phyloP scores from a whole-genome alignment of 2,888 invertebrate genomes.

The Dynastes tityus region DNA sequence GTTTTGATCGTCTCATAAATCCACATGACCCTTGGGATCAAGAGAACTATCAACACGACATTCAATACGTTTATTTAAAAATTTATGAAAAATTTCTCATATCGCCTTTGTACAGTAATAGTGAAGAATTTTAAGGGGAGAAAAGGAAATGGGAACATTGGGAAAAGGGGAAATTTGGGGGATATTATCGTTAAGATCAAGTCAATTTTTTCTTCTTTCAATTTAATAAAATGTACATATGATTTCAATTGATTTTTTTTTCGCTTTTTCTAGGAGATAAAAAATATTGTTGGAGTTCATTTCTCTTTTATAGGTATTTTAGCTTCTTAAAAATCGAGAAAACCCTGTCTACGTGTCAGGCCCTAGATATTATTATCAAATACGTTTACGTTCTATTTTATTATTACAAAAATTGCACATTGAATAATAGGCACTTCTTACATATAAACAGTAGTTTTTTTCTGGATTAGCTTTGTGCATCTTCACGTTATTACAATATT shows the following conservation, averaged over 20 bases:
- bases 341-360: constrained; percentile 70
- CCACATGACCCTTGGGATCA: constrained; percentile 44
- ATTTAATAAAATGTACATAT: constrained; percentile 54
- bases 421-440: constrained; percentile 68
- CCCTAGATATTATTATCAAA: constrained; percentile 59
- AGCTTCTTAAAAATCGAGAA: constrained; percentile 56
- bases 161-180: background rate
- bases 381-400: constrained; percentile 24
- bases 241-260: background rate
- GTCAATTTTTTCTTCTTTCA: constrained; percentile 53
- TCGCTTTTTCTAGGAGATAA: background rate
- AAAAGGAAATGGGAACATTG: constrained; percentile 29
- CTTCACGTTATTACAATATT: background rate
- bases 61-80: constrained; percentile 5
- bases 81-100: constrained; percentile 16
- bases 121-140: constrained; percentile 56
- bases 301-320: constrained; percentile 49
- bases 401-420: constrained; percentile 67
- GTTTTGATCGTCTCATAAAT: constrained; percentile 48
- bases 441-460: constrained; percentile 15
- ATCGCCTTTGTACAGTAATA: constrained; percentile 60
- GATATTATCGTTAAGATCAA: background rate
- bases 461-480: constrained; percentile 60
- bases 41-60: constrained; percentile 41
- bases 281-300: constrained; percentile 35